phyloP scores from a whole-genome alignment of 2,797 vertebrate species.

The Lepidocolaptes lacrymiger region DNA sequence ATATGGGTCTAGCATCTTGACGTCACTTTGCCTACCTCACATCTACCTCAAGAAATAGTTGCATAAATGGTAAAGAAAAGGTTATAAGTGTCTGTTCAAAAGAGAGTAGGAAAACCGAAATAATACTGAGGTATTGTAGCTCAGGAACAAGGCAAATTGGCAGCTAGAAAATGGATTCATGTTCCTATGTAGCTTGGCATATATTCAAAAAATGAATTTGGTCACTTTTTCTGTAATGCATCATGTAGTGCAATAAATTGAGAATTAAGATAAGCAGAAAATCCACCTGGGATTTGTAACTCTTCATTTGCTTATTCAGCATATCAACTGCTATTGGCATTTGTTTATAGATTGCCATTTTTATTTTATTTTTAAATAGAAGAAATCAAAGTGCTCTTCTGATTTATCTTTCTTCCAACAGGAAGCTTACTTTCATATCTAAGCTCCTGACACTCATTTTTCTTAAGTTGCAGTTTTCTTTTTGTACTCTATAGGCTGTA shows the following conservation, averaged over 20 bases:
- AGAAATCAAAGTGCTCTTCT: neutral
- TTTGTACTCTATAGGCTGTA: neutral
- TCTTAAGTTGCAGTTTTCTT: neutral
- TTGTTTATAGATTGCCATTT: neutral
- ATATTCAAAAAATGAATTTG: neutral
- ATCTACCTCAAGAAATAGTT: neutral
- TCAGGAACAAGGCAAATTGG: neutral
- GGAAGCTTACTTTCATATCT: slow-evolving; percentile 5
- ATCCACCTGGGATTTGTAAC: neutral
- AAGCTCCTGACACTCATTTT: neutral
- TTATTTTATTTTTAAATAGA: slow-evolving; percentile 40
- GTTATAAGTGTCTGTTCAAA: neutral
- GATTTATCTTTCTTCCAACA: slow-evolving; percentile 11
- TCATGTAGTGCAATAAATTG: neutral
- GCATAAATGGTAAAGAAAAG: neutral
- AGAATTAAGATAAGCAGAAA: neutral
- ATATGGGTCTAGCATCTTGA: neutral
- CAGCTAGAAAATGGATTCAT: neutral
- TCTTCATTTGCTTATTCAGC: slow-evolving; percentile 18
- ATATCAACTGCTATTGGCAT: neutral
- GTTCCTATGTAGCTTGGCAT: neutral
- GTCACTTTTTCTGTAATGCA: neutral
- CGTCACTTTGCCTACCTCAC: neutral
- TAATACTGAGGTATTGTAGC: neutral
- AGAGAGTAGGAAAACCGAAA: neutral